Evolutionary conservation across 2,797 vertebrate genomes (phyloP), one percentile per base, ranked within the genome.

Genomic region (Orestias chungarensis): DNA sequence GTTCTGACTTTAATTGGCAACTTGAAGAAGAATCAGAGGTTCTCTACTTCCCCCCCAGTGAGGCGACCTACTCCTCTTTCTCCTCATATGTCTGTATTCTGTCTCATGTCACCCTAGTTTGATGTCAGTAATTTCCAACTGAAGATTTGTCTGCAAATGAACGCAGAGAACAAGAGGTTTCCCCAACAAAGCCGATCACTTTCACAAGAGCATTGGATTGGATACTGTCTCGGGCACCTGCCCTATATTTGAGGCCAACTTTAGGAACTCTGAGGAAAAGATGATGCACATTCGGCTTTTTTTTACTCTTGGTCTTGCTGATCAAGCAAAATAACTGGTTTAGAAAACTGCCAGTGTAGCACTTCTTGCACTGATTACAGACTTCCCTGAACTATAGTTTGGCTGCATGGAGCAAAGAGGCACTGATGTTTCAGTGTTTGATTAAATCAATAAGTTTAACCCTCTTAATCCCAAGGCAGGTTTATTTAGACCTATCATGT

Each of bases 1-100:
- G 80, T 89, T 90, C 86, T 81, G 25, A 64, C 72, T 87, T 83
- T 90, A 91, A 92, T 93, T 91, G 89, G 86, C 76, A 91, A 82
- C 80, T 84, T 87, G 84, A 87, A 81, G 86, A 50, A 10, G 66
- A 14, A 71, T 87, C 84, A 86, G 66, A 86, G 85, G 76, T 81
- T 72, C 71, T 83, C 76, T 81, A 81, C 81, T 57, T 52, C 83
- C 73, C 87, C 86, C 84, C 82, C 25, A 54, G 86, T 15, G 86
- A 81, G 80, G 65, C 74, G 64, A 89, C 81, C 85, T 83, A 66
- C 23, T 25, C 76, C 76, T 79, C 69, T 31, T 25, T 52, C 55
- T 71, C 68, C 33, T 23, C 54, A 55, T 75, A 82, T 81, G 86
- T 74, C 83, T 84, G 70, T 83, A 75, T 73, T 77, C 78, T 2